Percentiles rank a stretch among this genome's conserved stretches.
Evolutionary conservation across 2,113 vertebrate genomes (phyloP).

Genomic region (Cryptotis parvus): DNA sequence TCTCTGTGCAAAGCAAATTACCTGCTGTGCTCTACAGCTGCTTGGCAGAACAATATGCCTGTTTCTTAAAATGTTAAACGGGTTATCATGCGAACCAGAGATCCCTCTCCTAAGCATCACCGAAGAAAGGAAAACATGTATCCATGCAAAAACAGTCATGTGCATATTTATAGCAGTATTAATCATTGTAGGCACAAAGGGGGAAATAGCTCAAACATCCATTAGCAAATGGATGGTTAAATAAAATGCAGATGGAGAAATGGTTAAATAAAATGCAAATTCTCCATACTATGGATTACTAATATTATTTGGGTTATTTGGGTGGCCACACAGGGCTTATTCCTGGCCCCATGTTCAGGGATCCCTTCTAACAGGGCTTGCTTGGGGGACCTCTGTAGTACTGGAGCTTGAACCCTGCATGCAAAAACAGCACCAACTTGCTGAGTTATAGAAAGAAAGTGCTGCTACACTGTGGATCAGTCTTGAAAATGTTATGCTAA

Average conservation of each 20-base stretch:
- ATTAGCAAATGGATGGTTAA: not conserved
- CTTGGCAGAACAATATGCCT: not conserved
- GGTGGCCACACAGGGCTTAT: no score
- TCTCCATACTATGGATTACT: not conserved
- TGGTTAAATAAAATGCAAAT: not conserved
- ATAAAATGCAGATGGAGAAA: not conserved
- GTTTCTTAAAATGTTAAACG: not conserved
- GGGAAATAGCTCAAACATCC: not conserved
- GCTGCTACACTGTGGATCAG: not conserved
- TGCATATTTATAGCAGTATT: not conserved
- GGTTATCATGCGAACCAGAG: not conserved
- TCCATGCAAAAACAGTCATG: not conserved
- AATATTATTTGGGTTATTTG: no score
- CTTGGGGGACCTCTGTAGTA: no score
- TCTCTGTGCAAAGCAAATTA: no score
- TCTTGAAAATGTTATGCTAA: not conserved
- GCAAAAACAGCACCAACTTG: not conserved
- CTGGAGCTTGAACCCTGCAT: no score
- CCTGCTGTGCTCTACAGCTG: no score
- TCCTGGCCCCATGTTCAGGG: no score
- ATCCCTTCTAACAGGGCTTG: no score
- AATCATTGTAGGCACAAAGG: not conserved
- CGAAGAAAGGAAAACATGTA: not conserved
- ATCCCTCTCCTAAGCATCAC: not conserved
- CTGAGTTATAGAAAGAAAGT: not conserved